Evolutionary conservation across 2,797 vertebrate genomes (phyloP), one percentile per base, ranked within the genome.

Genomic region (Iguana delicatissima): DNA sequence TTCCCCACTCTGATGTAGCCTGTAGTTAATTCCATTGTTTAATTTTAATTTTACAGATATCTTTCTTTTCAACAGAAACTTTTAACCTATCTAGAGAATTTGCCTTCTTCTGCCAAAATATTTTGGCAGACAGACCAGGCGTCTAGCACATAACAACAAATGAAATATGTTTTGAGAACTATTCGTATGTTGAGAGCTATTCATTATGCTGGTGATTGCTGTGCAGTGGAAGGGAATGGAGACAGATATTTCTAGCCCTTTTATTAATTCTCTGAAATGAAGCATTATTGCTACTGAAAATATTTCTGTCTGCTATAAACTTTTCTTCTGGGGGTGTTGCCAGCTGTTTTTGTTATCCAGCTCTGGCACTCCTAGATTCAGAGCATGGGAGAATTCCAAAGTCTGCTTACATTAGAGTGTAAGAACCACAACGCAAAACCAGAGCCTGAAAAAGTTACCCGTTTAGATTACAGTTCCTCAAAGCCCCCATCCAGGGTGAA

Each of bases 91-190:
- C 79, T 0, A 0, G 93, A 96, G 86, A 86, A 62, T 72, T 91
- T 59, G 85, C 80, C 52, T 67, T 67, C 85, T 80, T 91, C 85
- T 91, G 84, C 91, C 94, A 96, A 90, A 67, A 84, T 0, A 72
- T 92, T 89, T 89, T 95, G 95, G 92, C 89, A 95, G 88, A 22
- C 38, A 93, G 69, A 95, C 89, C 90, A 95, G 84, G 88, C 89
- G 89, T 86, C 89, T 81, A 77, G 86, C 64, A 93, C 80, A 80
- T 85, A 91, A 89, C 67, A 94, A 91, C 73, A 93, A 93, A 92
- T 93, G 85, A 50, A 92, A 79, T 59, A 50, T 89, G 80, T 93
- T 95, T 93, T 89, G 91, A 94, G 84, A 91, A 91, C 88, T 86
- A 92, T 92, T 94, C 86, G 92, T 93, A 80, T 90, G 84, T 59